These are phyloP conservation scores for Virgularia gustaviana DNA, from an alignment of 92 coral and sea anemone species.

Conservation along the genomic window DNA sequence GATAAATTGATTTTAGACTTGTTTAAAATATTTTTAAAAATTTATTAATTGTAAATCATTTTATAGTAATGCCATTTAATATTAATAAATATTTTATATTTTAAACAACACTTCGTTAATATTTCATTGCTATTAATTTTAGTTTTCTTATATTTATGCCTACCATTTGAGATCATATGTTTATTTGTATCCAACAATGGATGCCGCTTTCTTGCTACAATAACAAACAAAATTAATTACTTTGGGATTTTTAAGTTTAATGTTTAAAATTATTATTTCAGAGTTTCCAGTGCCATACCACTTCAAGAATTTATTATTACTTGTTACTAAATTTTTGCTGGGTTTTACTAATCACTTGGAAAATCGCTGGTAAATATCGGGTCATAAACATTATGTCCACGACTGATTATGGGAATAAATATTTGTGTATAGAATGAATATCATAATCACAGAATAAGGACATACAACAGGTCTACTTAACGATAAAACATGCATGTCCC, in stretches of 20 bases:
- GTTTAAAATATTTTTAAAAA: not conserved
- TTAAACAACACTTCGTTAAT: not conserved
- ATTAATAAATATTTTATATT: not conserved
- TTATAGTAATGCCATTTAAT: not conserved
- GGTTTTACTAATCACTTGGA: no score
- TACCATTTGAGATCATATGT: constrained; percentile 7
- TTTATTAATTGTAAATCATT: not conserved
- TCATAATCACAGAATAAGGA: no score
- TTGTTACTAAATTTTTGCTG: no score
- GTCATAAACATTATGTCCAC: no score
- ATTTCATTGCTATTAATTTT: not conserved
- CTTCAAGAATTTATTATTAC: no score
- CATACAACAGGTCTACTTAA: no score
- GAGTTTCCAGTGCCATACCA: no score
- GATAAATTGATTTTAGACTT: not conserved
- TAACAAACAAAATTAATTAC: not conserved
- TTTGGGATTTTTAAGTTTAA: not conserved
- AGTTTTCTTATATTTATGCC: not conserved
- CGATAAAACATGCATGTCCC: no score
- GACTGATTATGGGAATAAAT: no score
- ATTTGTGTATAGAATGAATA: no score
- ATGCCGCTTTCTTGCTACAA: constrained; percentile 34
- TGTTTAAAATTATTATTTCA: not conserved
- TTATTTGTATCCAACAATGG: constrained; percentile 35
- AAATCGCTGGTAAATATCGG: no score